phyloP scores from a whole-genome alignment of 2,113 vertebrate species.

The Hemicordylus capensis region DNA sequence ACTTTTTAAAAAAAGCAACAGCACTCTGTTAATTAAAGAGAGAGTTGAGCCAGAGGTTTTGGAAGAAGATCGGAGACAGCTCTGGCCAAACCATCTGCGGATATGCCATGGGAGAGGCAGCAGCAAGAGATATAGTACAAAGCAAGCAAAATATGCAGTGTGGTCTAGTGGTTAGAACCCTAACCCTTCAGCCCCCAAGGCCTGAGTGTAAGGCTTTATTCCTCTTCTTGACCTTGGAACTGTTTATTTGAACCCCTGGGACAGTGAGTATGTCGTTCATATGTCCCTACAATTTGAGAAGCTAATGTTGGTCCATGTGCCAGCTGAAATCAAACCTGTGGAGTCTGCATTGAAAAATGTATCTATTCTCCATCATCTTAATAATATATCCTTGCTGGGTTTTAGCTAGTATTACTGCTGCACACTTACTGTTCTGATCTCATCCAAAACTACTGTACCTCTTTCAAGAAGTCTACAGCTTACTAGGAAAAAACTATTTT shows the following conservation, averaged over 20 bases:
- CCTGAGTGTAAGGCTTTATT: background rate
- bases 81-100: slow-evolving; percentile 9
- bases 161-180: background rate
- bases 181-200: background rate
- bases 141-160: slow-evolving; percentile 5
- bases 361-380: background rate
- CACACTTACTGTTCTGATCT: background rate
- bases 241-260: background rate
- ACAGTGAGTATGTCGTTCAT: background rate
- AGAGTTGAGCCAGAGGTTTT: slow-evolving; percentile 35
- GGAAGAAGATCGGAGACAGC: slow-evolving; percentile 4
- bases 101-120: background rate
- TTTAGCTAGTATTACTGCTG: background rate
- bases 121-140: background rate
- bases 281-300: background rate
- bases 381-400: background rate
- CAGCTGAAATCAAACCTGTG: background rate
- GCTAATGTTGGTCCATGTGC: background rate
- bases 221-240: background rate
- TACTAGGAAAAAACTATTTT: background rate
- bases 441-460: background rate
- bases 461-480: background rate
- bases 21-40: slow-evolving; percentile 33
- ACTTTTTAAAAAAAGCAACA: slow-evolving; percentile 3
- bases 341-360: background rate